Base-by-base conservation (phyloP, 2,888 invertebrate genomes). In the Platerodrilus igneus region DNA sequence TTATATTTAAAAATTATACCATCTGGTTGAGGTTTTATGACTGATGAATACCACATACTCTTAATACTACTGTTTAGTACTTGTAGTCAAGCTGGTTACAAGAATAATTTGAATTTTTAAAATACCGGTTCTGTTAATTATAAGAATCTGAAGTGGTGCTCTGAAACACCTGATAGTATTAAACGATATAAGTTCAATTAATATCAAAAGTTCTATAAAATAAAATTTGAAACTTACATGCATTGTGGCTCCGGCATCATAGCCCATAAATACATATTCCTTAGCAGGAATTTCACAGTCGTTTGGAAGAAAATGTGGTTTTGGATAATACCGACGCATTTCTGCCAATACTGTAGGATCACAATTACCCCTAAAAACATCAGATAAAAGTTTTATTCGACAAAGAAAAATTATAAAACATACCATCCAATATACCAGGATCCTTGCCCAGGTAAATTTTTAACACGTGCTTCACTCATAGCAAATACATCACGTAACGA, bases 391-490 rank as follows among this genome's bases (percentile, higher is more conserved):
- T n/a, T n/a, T n/a, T n/a, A n/a, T n/a, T n/a, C n/a, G n/a, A 13
- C 13, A 22, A 40, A 16, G 10, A 14, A 16, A 20, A 28, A 9
- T 11, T n/a, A n/a, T n/a, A 39, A 14, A 17, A 72, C 79, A 74
- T 71, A 86, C 90, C 91, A 91, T 51, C 92, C 92, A 27, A 92
- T 83, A 71, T 92, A 92, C 91, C 91, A 92, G 1, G 88, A 80
- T 36, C 76, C 70, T 54, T 81, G 73, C 2, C 79, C 78, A 8
- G 71, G 71, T 20, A 74, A 69, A 66, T 81, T 78, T 16, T 64
- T 69, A 3, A 81, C 78, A 58, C 86, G 75, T 33, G 73, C 73
- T 27, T 75, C 67, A 4, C 81, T 75, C 86, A 88, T 87, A 43
- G 74, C 71, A 59, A 92, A 84, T 7, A 89, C 87, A 62, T 91